A percentile compares a stretch with the other conserved stretches of the same genome.
These are phyloP conservation scores for Blastobasis adustella DNA, from an alignment of 2,888 invertebrate genomes.

Conservation along the genomic window DNA sequence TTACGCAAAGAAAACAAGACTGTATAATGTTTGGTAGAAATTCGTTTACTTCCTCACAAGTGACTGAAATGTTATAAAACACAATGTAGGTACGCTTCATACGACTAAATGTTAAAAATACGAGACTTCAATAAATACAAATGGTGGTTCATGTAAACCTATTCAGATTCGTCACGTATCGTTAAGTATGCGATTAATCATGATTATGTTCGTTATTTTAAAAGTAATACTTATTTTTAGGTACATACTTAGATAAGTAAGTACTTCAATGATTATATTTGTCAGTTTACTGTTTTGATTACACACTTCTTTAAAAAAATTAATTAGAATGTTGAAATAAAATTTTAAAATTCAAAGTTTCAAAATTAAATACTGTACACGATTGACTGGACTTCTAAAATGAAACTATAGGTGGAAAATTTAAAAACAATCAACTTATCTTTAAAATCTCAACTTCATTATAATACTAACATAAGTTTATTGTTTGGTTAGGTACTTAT, in stretches of 20 bases:
- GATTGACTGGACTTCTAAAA: too few relatives aligned
- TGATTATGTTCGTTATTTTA: too few relatives aligned
- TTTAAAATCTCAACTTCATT: background rate
- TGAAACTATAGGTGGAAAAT: too few relatives aligned
- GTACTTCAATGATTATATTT: too few relatives aligned
- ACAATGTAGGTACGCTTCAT: constrained; percentile 58
- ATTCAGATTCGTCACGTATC: constrained; percentile 18
- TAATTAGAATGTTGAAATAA: too few relatives aligned
- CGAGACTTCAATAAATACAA: constrained; percentile 58
- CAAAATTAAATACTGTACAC: too few relatives aligned
- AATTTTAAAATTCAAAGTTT: too few relatives aligned
- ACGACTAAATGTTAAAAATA: constrained; percentile 64
- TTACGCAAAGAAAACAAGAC: constrained; percentile 6
- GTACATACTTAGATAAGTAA: too few relatives aligned
- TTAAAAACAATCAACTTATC: too few relatives aligned
- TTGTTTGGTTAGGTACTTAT: background rate
- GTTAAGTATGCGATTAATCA: background rate
- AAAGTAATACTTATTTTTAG: too few relatives aligned
- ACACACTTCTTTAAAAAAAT: too few relatives aligned
- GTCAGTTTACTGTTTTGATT: too few relatives aligned
- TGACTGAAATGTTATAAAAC: constrained; percentile 72
- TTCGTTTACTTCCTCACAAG: constrained; percentile 67
- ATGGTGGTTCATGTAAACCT: constrained; percentile 19
- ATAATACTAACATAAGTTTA: background rate
- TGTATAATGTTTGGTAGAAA: constrained; percentile 59